A percentile compares a stretch with the other conserved stretches of the same genome.
Conservation (phyloP, 2,797 vertebrate species). For the Carcharodon carcharias region DNA sequence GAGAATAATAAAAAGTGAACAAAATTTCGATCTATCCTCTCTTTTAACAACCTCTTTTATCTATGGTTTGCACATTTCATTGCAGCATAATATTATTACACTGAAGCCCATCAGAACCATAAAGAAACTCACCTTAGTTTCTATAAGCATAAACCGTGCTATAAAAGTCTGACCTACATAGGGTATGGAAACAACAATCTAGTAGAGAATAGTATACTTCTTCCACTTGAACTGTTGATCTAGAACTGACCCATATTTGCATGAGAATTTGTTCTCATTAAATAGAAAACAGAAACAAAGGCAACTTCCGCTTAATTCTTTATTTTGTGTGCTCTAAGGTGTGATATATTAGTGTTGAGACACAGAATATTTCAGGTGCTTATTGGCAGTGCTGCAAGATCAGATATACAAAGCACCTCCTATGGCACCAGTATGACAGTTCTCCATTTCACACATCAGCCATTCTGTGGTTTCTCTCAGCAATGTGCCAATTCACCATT, state of each 20-base stretch:
- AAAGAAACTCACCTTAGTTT: not conserved
- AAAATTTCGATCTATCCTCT: not conserved
- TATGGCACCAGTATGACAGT: not conserved
- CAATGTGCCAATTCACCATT: not conserved
- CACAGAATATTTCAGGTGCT: not conserved
- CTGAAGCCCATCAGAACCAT: not conserved
- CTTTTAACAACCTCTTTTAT: not conserved
- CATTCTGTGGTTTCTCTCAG: not conserved
- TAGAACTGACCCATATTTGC: not conserved
- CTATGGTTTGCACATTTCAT: not conserved
- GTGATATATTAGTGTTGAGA: not conserved
- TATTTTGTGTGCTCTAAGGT: not conserved
- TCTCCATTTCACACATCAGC: not conserved
- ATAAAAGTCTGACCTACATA: not conserved
- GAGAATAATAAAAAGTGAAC: not conserved
- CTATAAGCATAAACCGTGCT: not conserved
- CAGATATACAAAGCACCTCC: not conserved
- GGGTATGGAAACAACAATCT: not conserved
- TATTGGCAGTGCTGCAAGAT: not conserved
- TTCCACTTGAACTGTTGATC: not conserved
- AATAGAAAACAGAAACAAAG: not conserved
- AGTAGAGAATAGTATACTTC: not conserved
- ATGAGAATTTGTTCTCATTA: not conserved
- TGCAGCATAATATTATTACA: not conserved
- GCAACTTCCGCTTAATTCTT: not conserved